These are phyloP conservation scores for Ibycter americanus DNA, from an alignment of 2,797 vertebrate species.

Conservation along the genomic window DNA sequence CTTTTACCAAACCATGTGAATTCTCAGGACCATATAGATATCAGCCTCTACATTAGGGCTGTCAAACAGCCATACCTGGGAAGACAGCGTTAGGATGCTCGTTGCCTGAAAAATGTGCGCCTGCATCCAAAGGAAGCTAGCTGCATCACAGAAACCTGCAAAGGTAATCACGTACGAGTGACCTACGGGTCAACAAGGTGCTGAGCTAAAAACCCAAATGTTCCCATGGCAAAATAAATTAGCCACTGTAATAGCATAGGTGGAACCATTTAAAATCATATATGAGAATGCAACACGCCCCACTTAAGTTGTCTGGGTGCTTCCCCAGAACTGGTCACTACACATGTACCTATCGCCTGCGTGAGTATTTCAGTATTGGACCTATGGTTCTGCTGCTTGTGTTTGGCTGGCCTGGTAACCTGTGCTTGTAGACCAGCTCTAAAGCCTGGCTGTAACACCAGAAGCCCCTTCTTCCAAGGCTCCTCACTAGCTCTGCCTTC, in stretches of 20 bases:
- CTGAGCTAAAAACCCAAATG: neutral
- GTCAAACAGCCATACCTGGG: neutral
- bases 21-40: neutral
- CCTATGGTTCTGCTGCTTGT: rapidly evolving
- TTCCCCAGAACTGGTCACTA: neutral
- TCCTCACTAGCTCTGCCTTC: neutral
- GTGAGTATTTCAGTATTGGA: rapidly evolving
- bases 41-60: neutral
- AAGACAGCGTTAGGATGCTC: neutral
- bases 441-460: neutral
- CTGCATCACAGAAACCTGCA: neutral
- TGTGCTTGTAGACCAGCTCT: rapidly evolving
- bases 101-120: neutral
- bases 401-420: neutral
- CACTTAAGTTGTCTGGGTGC: too few species aligned
- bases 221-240: neutral
- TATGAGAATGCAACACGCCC: neutral
- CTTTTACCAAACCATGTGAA: neutral
- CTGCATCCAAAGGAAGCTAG: neutral
- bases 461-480: neutral
- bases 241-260: neutral
- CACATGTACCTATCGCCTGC: rapidly evolving
- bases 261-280: neutral
- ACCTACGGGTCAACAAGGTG: neutral
- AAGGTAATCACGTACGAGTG: neutral